Evolutionary conservation across 2,888 invertebrate genomes (phyloP).

Genomic region (Furcula furcula): DNA sequence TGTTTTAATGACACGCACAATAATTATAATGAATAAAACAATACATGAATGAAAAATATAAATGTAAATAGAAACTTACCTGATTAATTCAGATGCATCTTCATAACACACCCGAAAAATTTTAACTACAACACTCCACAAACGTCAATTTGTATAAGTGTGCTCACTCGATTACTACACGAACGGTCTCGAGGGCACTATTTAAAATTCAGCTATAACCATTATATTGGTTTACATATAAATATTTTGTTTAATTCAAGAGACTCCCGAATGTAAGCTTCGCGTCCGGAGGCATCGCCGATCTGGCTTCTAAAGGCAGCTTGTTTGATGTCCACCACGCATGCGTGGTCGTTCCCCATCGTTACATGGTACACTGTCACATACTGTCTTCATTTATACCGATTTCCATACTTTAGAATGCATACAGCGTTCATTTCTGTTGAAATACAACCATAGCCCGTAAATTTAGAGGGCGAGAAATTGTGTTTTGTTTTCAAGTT

Average conservation of each 20-base stretch:
- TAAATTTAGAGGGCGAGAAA: too few species aligned
- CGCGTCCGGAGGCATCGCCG: conserved; percentile 17
- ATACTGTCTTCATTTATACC: conserved; percentile 16
- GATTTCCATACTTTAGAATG: conserved; percentile 14
- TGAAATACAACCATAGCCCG: conserved; percentile 22
- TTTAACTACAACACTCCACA: conserved; percentile 17
- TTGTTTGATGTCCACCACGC: conserved; percentile 21
- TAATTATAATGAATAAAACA: too few species aligned
- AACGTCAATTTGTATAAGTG: conserved; percentile 13
- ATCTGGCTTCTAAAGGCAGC: conserved; percentile 14
- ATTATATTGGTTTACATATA: conserved; percentile 14
- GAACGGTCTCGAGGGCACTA: conserved; percentile 3
- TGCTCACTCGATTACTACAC: conserved; percentile 15
- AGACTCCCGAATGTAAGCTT: conserved; percentile 10
- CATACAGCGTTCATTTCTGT: conserved; percentile 16
- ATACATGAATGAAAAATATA: too few species aligned
- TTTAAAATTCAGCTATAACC: conserved; percentile 7
- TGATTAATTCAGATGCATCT: conserved; percentile 15
- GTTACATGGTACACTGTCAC: conserved; percentile 10
- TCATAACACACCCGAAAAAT: conserved; percentile 22
- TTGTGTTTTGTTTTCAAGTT: too few species aligned
- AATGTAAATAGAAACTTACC: conserved; percentile 20
- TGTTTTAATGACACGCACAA: too few species aligned
- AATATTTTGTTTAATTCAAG: conserved; percentile 21
- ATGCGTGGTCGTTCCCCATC: conserved; percentile 19